Conservation (phyloP, 2,113 vertebrate genomes). For the Chrysochloris asiatica region DNA sequence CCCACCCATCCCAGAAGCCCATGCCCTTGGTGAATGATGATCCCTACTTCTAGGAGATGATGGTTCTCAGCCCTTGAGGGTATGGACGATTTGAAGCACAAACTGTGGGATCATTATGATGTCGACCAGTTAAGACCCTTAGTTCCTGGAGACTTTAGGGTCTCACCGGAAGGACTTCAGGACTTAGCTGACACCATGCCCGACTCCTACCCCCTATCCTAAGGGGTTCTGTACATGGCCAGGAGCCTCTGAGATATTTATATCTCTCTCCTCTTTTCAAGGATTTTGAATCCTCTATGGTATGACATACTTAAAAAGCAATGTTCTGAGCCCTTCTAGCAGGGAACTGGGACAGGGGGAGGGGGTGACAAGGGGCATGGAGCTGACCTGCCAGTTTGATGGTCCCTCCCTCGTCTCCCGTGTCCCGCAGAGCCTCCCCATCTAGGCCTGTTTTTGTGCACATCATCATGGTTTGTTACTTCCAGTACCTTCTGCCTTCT, state of each 20-base stretch:
- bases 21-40: neutral
- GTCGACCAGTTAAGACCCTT: neutral
- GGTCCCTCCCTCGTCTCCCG: fast-evolving
- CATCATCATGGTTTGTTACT: fast-evolving
- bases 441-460: neutral
- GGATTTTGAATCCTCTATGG: slow-evolving; percentile 70
- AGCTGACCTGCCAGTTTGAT: neutral
- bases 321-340: slow-evolving; percentile 1
- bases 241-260: slow-evolving; percentile 63
- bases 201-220: neutral
- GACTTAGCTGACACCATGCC: neutral
- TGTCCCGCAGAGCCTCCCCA: neutral
- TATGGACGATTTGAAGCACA: too few species aligned
- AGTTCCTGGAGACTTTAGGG: neutral
- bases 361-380: neutral
- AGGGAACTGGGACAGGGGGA: slow-evolving; percentile 57
- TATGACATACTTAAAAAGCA: slow-evolving; percentile 73
- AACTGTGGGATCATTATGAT: neutral
- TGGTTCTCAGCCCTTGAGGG: too few species aligned
- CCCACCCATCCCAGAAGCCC: neutral
- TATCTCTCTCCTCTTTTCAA: slow-evolving; percentile 65
- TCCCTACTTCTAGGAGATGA: neutral
- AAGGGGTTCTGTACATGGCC: neutral
- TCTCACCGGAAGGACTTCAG: neutral
- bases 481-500: fast-evolving